Conservation (phyloP, 2,797 vertebrate species). For the Hydrophis major region DNA sequence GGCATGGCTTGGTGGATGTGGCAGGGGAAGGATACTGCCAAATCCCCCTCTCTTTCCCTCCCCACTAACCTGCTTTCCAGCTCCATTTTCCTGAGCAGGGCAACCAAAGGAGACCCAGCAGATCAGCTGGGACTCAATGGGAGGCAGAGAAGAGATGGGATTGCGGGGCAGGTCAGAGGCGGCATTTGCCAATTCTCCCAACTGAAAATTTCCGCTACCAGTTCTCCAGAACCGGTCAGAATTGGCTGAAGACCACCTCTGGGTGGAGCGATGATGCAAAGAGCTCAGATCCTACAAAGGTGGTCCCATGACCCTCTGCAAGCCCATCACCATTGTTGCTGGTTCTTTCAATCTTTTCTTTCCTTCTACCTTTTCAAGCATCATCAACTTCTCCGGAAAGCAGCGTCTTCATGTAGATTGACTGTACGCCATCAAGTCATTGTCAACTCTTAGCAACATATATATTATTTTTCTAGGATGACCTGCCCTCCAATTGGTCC, state of each 20-base stretch:
- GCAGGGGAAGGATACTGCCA: too few relatives aligned
- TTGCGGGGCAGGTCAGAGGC: too few relatives aligned
- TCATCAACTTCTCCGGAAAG: neutral
- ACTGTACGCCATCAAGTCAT: neutral
- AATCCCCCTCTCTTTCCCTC: too few relatives aligned
- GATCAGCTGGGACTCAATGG: too few relatives aligned
- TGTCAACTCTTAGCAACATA: neutral
- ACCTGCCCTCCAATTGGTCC: neutral
- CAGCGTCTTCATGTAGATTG: neutral
- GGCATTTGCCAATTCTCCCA: fast-evolving
- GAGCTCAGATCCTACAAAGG: neutral
- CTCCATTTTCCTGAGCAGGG: too few relatives aligned
- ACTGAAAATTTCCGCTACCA: too few relatives aligned
- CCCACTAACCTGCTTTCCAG: too few relatives aligned
- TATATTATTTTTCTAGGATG: neutral
- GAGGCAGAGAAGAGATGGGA: too few relatives aligned
- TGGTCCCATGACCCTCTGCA: neutral
- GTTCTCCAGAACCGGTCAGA: too few relatives aligned
- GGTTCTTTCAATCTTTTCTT: neutral
- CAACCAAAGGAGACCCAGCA: too few relatives aligned
- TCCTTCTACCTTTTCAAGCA: neutral
- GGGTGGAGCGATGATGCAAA: neutral
- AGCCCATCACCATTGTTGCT: neutral
- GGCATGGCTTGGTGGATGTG: too few relatives aligned
- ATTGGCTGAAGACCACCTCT: too few relatives aligned